phyloP scores from a whole-genome alignment of 2,113 vertebrate species.

The Anthoscopus minutus region DNA sequence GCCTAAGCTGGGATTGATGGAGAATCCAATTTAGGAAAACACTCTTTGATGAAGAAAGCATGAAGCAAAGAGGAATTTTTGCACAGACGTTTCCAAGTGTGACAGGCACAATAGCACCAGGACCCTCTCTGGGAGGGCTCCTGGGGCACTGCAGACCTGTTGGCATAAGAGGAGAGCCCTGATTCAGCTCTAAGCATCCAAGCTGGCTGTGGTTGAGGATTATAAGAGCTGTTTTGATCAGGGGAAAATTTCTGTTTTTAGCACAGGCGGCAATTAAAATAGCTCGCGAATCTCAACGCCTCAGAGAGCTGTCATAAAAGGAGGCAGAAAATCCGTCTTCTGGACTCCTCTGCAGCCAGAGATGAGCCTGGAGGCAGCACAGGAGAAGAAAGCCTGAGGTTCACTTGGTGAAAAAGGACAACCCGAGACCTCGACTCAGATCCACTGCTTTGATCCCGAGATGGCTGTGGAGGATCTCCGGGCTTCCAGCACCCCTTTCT shows the following conservation, averaged over 20 bases:
- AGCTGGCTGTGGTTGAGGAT: background rate
- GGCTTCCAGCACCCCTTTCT: conserved; percentile 21
- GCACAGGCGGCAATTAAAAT: conserved; percentile 33
- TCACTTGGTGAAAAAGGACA: background rate
- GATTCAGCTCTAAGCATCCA: background rate
- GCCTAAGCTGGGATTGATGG: conserved; percentile 43
- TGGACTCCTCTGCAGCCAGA: background rate
- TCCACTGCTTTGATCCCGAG: accelerated
- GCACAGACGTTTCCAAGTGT: background rate
- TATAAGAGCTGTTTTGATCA: background rate
- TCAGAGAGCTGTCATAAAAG: background rate
- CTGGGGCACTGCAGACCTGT: background rate
- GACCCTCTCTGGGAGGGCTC: background rate
- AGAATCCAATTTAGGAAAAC: conserved; percentile 56
- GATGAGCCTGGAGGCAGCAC: background rate
- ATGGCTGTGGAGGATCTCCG: conserved; percentile 15
- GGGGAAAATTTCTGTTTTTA: conserved; percentile 3
- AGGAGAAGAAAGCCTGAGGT: background rate
- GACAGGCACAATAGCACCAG: accelerated
- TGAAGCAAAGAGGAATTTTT: background rate
- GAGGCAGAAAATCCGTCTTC: background rate
- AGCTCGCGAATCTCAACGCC: background rate
- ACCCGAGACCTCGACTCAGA: accelerated
- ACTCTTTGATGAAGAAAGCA: conserved; percentile 1
- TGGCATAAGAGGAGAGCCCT: background rate